phyloP scores from a whole-genome alignment of 2,113 vertebrate genomes.

The Mastomys natalensis region DNA sequence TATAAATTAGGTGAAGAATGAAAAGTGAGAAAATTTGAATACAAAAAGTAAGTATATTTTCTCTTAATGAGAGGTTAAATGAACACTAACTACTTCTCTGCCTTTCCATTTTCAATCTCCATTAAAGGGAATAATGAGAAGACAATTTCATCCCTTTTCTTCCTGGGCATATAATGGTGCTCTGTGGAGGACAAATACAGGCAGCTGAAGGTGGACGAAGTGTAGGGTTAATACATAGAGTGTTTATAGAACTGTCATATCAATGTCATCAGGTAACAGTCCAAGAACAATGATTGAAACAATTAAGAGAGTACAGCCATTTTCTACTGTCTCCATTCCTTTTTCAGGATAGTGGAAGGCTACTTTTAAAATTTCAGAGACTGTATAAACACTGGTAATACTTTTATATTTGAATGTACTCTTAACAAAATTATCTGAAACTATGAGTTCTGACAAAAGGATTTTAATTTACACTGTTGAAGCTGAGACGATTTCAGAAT shows the following conservation, averaged over 20 bases:
- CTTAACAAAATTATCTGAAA: neutral
- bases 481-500: neutral
- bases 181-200: neutral
- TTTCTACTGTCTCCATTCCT: neutral
- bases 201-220: neutral
- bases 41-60: neutral
- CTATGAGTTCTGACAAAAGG: neutral
- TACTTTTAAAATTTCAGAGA: neutral
- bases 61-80: neutral
- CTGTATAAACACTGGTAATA: neutral
- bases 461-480: neutral
- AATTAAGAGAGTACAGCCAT: neutral
- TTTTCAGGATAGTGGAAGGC: neutral
- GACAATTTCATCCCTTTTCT: neutral
- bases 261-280: neutral
- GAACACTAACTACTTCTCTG: neutral
- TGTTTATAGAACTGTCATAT: neutral
- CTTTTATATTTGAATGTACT: conserved; percentile 21
- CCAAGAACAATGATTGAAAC: neutral
- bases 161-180: neutral
- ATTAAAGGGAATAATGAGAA: neutral
- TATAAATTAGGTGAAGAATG: neutral
- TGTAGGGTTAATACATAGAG: neutral
- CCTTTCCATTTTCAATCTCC: neutral
- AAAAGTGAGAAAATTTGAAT: neutral